Conservation (phyloP, 2,888 invertebrate species). For the Amblyteles armatorius region DNA sequence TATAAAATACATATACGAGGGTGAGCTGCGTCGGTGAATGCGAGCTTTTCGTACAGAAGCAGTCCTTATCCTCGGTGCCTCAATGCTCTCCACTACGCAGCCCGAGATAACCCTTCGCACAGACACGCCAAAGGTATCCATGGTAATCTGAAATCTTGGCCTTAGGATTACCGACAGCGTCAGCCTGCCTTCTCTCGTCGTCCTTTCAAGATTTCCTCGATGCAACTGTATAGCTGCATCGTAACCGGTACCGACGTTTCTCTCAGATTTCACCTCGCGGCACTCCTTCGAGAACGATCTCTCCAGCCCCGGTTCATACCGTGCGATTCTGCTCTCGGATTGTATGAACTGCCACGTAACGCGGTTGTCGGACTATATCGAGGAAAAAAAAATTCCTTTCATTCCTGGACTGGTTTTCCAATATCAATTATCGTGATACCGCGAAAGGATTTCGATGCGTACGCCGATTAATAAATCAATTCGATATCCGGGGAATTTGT, state of each 20-base stretch:
- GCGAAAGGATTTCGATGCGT: not conserved
- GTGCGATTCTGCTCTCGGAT: not conserved
- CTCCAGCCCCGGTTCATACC: not conserved
- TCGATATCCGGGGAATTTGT: not conserved
- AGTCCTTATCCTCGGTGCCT: constrained; percentile 62
- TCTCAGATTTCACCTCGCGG: constrained; percentile 16
- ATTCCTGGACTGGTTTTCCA: not conserved
- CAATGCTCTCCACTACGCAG: constrained; percentile 50
- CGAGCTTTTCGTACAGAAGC: constrained; percentile 28
- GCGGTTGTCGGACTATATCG: not conserved
- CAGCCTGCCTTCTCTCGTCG: constrained; percentile 41
- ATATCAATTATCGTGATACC: constrained; percentile 18
- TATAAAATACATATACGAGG: not conserved
- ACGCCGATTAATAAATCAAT: not conserved
- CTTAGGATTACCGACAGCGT: constrained; percentile 63
- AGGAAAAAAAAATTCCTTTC: not conserved
- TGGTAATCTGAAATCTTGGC: constrained; percentile 67
- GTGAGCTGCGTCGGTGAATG: constrained; percentile 53
- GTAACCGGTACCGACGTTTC: constrained; percentile 33
- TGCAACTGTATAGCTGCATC: constrained; percentile 59
- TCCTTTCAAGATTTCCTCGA: constrained; percentile 59
- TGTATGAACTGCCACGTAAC: not conserved
- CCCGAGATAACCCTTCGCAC: constrained; percentile 49
- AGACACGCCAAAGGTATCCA: constrained; percentile 56
- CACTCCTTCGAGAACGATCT: constrained; percentile 26